Evolutionary conservation across 2,888 invertebrate genomes (phyloP), one percentile per base, ranked within the genome.

Genomic region (Apamea epomidion): DNA sequence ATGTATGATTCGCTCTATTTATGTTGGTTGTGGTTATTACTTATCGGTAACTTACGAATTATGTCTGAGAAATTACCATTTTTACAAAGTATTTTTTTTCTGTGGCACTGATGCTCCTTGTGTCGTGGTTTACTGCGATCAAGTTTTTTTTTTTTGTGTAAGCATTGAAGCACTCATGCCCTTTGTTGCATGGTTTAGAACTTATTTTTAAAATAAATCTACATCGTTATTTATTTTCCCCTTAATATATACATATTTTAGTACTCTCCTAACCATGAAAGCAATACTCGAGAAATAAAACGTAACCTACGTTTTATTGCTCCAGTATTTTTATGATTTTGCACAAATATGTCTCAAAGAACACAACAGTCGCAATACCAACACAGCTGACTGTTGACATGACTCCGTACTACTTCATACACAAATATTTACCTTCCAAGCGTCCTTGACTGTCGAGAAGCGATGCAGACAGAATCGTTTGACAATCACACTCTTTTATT

Each of bases 351-450:
- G 29, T 62, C 18, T 71, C n/a, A 74, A 74, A 62, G 29, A 67
- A 54, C 45, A 42, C 29, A 74, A 71, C 16, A 69, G 5, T 69
- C 25, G 69, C 45, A 32, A 25, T 37, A 58, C 54, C 67, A 71
- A 76, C 5, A 85, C 65, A 76, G 54, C 76, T 14, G 42, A n/a
- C 37, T 81, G 37, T 60, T 67, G 73, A 54, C 62, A 37, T 48
- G 60, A 62, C 64, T 76, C n/a, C 60, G 12, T 45, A 25, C 58
- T 48, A 32, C 58, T 69, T 45, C 70, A 29, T 58, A 16, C 16
- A 68, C 73, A 62, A 84, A 84, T 74, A 82, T 84, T 84, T 51
- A 68, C 82, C 0, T 29, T 58, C 21, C 58, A n/a, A 62, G 58
- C 70, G 71, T n/a, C 45, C 76, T 82, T 42, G 32, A 68, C 12